Percentiles rank a stretch among this genome's conserved stretches.
Conservation (phyloP, 37 sponge, comb jelly and placozoan species). For the Mnemiopsis leidyi region DNA sequence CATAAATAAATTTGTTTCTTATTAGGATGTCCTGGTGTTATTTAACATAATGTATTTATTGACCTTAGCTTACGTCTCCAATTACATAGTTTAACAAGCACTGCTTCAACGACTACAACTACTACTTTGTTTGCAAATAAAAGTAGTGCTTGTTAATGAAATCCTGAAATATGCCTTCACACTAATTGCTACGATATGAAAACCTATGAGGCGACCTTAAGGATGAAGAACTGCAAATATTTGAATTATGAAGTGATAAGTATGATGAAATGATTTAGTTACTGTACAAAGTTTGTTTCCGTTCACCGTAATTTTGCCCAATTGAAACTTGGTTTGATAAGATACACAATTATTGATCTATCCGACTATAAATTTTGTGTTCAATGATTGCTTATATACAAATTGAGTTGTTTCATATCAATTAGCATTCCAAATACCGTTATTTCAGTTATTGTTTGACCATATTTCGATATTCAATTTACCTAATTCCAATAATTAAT, state of each 20-base stretch:
- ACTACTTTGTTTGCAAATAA: too few species aligned
- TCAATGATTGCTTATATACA: not conserved
- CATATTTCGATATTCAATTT: not conserved
- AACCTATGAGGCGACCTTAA: too few species aligned
- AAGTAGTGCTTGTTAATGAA: too few species aligned
- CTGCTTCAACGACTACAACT: too few species aligned
- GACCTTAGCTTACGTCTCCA: too few species aligned
- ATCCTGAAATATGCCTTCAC: too few species aligned
- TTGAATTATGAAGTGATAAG: not conserved
- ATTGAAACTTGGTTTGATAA: conserved; percentile 33
- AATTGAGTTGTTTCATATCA: not conserved
- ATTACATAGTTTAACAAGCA: too few species aligned
- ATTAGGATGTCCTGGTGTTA: too few species aligned
- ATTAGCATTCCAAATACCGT: not conserved
- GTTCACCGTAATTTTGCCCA: not conserved
- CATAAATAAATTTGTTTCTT: too few species aligned
- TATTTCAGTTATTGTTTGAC: not conserved
- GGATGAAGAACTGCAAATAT: not conserved
- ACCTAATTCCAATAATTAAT: too few species aligned
- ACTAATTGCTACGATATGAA: too few species aligned
- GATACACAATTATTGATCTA: not conserved
- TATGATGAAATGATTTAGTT: not conserved
- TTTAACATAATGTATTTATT: too few species aligned
- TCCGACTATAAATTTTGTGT: not conserved
- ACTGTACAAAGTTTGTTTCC: conserved; percentile 15